Evolutionary conservation across 2,797 vertebrate genomes (phyloP).

Genomic region (Cetoscarus ocellatus): DNA sequence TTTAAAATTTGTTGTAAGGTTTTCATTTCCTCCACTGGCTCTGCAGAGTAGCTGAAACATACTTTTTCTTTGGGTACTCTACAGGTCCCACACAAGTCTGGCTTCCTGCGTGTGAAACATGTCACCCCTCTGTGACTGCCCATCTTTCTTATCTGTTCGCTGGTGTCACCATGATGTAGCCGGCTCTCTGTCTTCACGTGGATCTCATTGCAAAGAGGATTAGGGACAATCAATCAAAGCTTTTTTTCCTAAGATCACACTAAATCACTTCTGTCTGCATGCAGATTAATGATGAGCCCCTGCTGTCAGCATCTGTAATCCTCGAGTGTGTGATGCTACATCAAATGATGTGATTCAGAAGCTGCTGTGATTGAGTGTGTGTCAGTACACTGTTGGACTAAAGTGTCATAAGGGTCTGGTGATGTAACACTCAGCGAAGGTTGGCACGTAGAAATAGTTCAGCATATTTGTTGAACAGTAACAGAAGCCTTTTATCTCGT

Average conservation of each 20-base stretch:
- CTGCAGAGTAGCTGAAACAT: too few species aligned
- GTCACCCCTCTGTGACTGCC: not conserved
- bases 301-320: slow-evolving; percentile 62
- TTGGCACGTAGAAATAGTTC: not conserved
- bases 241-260: slow-evolving; percentile 47
- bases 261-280: slow-evolving; percentile 54
- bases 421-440: slow-evolving; percentile 29
- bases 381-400: not conserved
- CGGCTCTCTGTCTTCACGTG: slow-evolving; percentile 22
- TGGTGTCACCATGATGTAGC: slow-evolving; percentile 10
- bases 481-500: too few species aligned
- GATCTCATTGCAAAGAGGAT: slow-evolving; percentile 56
- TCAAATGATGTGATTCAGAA: not conserved
- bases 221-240: slow-evolving; percentile 60
- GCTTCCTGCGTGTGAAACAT: not conserved
- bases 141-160: not conserved
- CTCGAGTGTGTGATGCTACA: slow-evolving; percentile 12
- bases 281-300: slow-evolving; percentile 59
- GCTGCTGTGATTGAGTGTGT: slow-evolving; percentile 4
- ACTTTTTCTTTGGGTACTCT: not conserved
- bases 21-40: not conserved
- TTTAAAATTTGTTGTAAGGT: not conserved
- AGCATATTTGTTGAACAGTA: too few species aligned
- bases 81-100: not conserved
- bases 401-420: not conserved